Evolutionary conservation across 2,888 invertebrate genomes (phyloP).

Genomic region (Corythucha ciliata): DNA sequence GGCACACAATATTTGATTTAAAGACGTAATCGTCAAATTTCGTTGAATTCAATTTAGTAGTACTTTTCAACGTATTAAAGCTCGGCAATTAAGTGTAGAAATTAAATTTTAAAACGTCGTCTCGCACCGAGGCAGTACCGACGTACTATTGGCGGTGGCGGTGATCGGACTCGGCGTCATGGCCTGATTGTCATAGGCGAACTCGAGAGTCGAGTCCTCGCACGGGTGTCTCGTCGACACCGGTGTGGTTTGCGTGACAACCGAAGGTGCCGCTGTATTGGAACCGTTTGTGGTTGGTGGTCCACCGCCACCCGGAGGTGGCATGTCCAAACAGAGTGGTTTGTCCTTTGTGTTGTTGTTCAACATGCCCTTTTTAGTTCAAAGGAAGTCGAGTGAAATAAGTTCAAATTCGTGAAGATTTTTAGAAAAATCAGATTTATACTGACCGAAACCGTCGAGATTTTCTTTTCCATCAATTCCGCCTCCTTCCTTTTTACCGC

Average conservation of each 20-base stretch:
- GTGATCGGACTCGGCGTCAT: slow-evolving; percentile 53
- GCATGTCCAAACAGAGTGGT: slow-evolving; percentile 14
- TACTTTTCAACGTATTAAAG: no score
- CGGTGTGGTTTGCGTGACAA: slow-evolving; percentile 39
- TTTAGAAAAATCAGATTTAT: background rate
- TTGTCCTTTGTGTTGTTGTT: slow-evolving; percentile 27
- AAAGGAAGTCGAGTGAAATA: background rate
- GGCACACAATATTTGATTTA: no score
- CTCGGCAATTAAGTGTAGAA: no score
- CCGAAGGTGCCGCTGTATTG: slow-evolving; percentile 28
- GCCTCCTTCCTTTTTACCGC: slow-evolving; percentile 19
- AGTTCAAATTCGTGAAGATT: background rate
- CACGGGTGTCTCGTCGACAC: slow-evolving; percentile 63
- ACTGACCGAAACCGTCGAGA: slow-evolving; percentile 29
- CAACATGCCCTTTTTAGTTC: slow-evolving; percentile 22
- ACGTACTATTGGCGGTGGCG: no score
- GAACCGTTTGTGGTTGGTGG: slow-evolving; percentile 15
- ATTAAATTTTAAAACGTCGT: slow-evolving; percentile 28
- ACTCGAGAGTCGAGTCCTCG: slow-evolving; percentile 66
- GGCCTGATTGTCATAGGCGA: slow-evolving; percentile 69
- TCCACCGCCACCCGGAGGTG: no score
- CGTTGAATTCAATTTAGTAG: no score
- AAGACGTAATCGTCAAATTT: no score
- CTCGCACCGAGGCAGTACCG: slow-evolving; percentile 25
- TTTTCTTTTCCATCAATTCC: slow-evolving; percentile 29